These are phyloP conservation scores for Buathra laborator DNA, from an alignment of 2,888 invertebrate species.

Conservation along the genomic window DNA sequence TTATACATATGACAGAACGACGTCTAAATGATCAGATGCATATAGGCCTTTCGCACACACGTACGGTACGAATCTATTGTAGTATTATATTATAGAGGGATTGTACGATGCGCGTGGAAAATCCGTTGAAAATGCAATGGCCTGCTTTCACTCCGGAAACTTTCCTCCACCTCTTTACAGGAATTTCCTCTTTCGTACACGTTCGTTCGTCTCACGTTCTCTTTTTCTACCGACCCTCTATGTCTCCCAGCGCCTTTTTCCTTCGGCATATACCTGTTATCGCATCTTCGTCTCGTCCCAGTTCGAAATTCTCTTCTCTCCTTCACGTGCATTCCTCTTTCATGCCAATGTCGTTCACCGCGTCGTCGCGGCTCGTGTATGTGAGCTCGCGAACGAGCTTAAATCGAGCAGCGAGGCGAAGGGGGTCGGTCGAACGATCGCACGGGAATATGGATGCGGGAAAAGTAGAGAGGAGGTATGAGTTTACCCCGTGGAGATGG, in stretches of 20 bases:
- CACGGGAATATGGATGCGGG: constrained; percentile 46
- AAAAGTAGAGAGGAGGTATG: constrained; percentile 32
- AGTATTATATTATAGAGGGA: constrained; percentile 34
- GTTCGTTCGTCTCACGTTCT: constrained; percentile 22
- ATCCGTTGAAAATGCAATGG: constrained; percentile 52
- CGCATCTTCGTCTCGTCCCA: constrained; percentile 56
- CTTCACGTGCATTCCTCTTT: constrained; percentile 42
- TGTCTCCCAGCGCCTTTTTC: constrained; percentile 3
- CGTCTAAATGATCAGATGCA: constrained; percentile 18
- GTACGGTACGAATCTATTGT: constrained; percentile 5
- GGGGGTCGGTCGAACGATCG: constrained; percentile 57
- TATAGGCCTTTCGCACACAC: constrained; percentile 16
- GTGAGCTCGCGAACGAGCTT: constrained; percentile 60
- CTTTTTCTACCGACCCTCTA: constrained; percentile 22
- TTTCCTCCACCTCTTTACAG: constrained; percentile 35
- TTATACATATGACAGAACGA: not conserved
- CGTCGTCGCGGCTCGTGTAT: constrained; percentile 46
- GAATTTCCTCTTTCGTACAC: constrained; percentile 48
- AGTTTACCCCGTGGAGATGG: constrained; percentile 54
- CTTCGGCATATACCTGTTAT: constrained; percentile 42
- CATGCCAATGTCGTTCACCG: constrained; percentile 56
- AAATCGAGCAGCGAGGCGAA: constrained; percentile 57
- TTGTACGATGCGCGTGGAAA: constrained; percentile 33
- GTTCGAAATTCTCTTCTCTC: constrained; percentile 53
- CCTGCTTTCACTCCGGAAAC: constrained; percentile 48